These are phyloP conservation scores for Sebastes variabilis DNA, from an alignment of 2,797 vertebrate species.

Conservation along the genomic window DNA sequence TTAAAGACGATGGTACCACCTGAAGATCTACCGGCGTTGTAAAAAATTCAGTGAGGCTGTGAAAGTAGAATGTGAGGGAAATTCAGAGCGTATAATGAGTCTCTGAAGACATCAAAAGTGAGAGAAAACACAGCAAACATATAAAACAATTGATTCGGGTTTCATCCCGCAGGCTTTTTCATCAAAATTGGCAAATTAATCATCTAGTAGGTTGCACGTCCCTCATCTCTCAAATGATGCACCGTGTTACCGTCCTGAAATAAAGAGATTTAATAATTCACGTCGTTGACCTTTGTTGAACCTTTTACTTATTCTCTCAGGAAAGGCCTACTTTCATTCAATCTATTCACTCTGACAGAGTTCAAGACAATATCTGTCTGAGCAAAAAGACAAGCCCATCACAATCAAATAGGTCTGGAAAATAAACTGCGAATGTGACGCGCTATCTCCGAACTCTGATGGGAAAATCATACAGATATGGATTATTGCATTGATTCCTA, in stretches of 20 bases:
- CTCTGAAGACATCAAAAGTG: conserved; percentile 58
- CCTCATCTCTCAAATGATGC: conserved; percentile 38
- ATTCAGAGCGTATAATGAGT: conserved; percentile 60
- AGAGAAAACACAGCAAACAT: conserved; percentile 45
- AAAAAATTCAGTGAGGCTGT: conserved; percentile 55
- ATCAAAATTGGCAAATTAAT: conserved; percentile 65
- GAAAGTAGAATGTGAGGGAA: conserved; percentile 46
- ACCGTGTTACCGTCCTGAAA: conserved; percentile 26
- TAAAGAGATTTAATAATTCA: conserved; percentile 69
- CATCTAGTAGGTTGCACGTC: conserved; percentile 34
- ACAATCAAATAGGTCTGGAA: conserved; percentile 44
- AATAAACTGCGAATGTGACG: conserved; percentile 47
- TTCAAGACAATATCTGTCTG: conserved; percentile 59
- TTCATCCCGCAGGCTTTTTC: conserved; percentile 45
- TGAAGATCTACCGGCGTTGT: conserved; percentile 51
- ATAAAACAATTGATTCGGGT: conserved; percentile 51
- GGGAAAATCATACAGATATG: conserved; percentile 59
- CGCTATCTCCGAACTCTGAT: conserved; percentile 33
- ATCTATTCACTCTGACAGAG: conserved; percentile 32
- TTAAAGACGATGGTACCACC: conserved; percentile 54
- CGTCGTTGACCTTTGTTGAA: conserved; percentile 57
- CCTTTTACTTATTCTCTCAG: conserved; percentile 49
- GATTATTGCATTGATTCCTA: conserved; percentile 64
- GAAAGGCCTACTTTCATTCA: conserved; percentile 42
- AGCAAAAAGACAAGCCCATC: conserved; percentile 37